A percentile compares a stretch with the other conserved stretches of the same genome.
Conservation (phyloP, 1,140 invertebrate species). For the Brachionus rubens region DNA sequence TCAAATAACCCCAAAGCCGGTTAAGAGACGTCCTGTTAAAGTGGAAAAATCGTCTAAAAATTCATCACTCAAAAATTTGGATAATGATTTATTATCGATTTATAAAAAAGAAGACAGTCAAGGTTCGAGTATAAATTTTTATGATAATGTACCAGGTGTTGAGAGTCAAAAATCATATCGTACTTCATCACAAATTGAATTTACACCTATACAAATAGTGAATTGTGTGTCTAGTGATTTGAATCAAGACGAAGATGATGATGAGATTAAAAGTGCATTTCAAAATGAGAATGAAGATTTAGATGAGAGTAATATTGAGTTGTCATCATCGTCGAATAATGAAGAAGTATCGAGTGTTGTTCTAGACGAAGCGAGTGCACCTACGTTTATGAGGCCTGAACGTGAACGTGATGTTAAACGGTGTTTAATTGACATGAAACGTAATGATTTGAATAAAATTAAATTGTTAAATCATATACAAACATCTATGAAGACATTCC, state of each 20-base stretch:
- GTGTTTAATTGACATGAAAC: not conserved
- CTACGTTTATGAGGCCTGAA: not conserved
- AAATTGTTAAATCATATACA: slow-evolving; percentile 15
- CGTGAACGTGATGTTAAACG: not conserved
- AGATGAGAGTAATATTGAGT: slow-evolving; percentile 23
- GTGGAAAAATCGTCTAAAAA: not conserved
- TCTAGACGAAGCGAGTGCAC: not conserved
- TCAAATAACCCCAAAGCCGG: not conserved
- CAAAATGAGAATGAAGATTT: slow-evolving; percentile 18
- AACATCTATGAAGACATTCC: slow-evolving; percentile 27
- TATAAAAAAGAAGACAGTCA: slow-evolving; percentile 31
- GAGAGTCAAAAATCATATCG: not conserved
- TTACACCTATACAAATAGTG: slow-evolving; percentile 26
- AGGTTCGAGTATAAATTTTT: slow-evolving; percentile 27
- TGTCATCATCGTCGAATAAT: slow-evolving; percentile 11
- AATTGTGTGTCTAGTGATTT: not conserved
- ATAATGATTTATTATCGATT: slow-evolving; percentile 13
- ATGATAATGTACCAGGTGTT: slow-evolving; percentile 14
- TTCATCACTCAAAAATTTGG: slow-evolving; percentile 33
- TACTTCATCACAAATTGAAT: not conserved
- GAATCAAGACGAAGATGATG: slow-evolving; percentile 28
- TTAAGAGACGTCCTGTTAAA: not conserved
- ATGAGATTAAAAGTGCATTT: slow-evolving; percentile 11
- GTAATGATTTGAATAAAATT: slow-evolving; percentile 34
- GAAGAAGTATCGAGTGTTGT: slow-evolving; percentile 3